Percentiles rank a stretch among this genome's conserved stretches.
Evolutionary conservation across 1,140 invertebrate species (phyloP).

Genomic region (Bombus confusus): DNA sequence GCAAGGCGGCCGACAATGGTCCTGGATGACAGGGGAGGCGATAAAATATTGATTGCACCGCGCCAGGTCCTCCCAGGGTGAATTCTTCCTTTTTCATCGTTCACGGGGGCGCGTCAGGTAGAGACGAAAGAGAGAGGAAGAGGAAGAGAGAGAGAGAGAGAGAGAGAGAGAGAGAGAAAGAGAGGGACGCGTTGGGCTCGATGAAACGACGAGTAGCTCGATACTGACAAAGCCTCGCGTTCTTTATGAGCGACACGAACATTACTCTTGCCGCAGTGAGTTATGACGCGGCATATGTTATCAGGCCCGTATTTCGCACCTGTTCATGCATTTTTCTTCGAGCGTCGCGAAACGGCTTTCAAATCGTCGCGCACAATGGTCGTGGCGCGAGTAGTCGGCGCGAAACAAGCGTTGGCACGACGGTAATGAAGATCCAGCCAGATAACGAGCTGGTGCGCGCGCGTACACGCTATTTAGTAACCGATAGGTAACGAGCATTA

Average conservation of each 20-base stretch:
- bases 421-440: neutral
- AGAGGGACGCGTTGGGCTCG: constrained; percentile 54
- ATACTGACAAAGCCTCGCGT: constrained; percentile 63
- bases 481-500: neutral
- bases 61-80: constrained; percentile 44
- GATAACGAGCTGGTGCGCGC: neutral
- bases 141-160: neutral
- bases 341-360: neutral
- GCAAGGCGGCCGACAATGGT: constrained; percentile 38
- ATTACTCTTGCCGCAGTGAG: constrained; percentile 39
- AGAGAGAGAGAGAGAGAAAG: neutral
- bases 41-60: constrained; percentile 71
- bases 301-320: constrained; percentile 46
- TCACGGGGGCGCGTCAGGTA: neutral
- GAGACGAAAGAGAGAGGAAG: neutral
- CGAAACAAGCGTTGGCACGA: neutral
- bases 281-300: constrained; percentile 48
- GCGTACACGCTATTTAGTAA: constrained; percentile 2
- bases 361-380: constrained; percentile 15
- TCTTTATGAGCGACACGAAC: constrained; percentile 38
- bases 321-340: constrained; percentile 50
- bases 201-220: constrained; percentile 71
- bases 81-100: constrained; percentile 65
- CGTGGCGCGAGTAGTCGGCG: neutral
- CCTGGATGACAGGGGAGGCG: constrained; percentile 50